Conservation (phyloP, 2,113 vertebrate genomes). For the Poecilia latipinna region DNA sequence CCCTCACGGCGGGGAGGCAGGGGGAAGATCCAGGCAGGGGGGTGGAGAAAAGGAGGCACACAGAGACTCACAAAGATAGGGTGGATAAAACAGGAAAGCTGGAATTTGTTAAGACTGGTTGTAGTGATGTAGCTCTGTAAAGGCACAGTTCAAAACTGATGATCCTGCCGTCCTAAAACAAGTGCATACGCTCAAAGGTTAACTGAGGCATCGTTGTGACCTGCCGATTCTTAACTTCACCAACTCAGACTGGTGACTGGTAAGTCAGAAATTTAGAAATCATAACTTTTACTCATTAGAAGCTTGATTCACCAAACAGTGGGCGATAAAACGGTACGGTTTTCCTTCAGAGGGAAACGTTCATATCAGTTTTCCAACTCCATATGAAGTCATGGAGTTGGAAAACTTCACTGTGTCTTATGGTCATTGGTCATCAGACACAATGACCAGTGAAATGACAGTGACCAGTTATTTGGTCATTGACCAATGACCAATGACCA, state of each 20-base stretch:
- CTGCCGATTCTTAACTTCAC: neutral
- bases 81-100: neutral
- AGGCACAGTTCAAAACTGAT: neutral
- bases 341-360: neutral
- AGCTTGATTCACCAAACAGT: neutral
- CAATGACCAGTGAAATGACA: too few species aligned
- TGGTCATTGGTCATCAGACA: too few species aligned
- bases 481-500: too few species aligned
- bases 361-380: too few species aligned
- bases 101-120: neutral
- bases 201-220: neutral
- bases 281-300: neutral
- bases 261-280: neutral
- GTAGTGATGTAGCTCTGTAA: neutral
- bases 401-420: too few species aligned
- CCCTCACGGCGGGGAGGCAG: conserved; percentile 36
- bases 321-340: too few species aligned
- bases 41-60: neutral
- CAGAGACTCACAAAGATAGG: neutral
- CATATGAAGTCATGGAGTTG: too few species aligned
- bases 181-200: neutral
- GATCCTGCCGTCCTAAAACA: neutral
- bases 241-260: neutral
- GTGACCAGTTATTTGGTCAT: too few species aligned
- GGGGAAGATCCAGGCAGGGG: neutral